Evolutionary conservation across 2,113 vertebrate species (phyloP), one percentile per base, ranked within the genome.

Genomic region (Gallinago paraguaiae): DNA sequence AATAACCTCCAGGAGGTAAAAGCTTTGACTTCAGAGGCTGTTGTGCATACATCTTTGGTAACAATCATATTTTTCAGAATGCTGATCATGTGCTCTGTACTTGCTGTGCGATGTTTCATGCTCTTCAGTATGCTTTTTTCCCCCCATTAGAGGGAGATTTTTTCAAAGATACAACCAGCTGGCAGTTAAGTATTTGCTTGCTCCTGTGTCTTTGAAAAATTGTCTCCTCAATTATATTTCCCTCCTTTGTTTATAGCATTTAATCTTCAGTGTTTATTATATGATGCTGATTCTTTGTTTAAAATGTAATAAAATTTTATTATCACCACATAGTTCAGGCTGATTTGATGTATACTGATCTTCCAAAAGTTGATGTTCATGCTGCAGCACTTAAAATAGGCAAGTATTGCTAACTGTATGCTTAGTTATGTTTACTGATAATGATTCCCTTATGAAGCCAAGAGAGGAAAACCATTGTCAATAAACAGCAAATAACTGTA

Each of bases 1-100:
- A 99, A 99, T 98, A 98, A 98, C 76, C 98, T 99, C 24, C 98
- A 95, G 82, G 98, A 99, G 99, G 99, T 99, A 98, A 97, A 82
- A 84, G 7, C 39, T 93, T 72, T 87, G 20, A 76, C 23, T 91
- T 67, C 70, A 48, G 41, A 50, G 41, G 11, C 50, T 82, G 11
- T 90, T 59, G 19, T 57, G 56, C 10, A 31, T 45, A 14, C 11
- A 9, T 64, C 50, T 89, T 86, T 85, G 13, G 74, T 82, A 82
- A 35, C 16, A 24, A 27, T 79, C 31, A 6, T 67, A n/a, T 68
- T 84, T 80, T 64, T 82, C 63, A 85, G 53, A 76, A 23, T 57
- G 57, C 39, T 82, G 27, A 65, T 82, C 8, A 31, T n/a, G 17
- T 64, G 35, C 23, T 79, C 12, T 86, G 69, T 63, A n/a, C 35